These are phyloP conservation scores for Actinernus sp. DNA, from an alignment of 92 coral and sea anemone genomes.

Conservation along the genomic window DNA sequence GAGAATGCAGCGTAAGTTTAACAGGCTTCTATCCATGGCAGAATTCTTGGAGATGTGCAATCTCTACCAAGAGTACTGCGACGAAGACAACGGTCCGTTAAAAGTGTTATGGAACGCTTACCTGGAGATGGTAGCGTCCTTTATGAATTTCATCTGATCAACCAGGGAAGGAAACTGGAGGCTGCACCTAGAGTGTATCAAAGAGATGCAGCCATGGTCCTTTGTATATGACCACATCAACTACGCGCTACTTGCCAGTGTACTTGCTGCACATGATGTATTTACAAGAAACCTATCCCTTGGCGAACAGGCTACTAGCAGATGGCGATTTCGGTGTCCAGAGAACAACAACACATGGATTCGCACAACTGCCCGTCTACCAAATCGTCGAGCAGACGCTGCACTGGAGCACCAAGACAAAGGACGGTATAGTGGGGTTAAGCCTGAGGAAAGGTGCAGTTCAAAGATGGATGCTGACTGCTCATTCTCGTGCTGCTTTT, in stretches of 20 bases:
- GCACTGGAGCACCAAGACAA: slow-evolving; percentile 55
- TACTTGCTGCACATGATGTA: slow-evolving; percentile 48
- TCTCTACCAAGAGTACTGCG: slow-evolving; percentile 30
- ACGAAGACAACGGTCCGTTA: slow-evolving; percentile 59
- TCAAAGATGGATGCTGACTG: slow-evolving; percentile 58
- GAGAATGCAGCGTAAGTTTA: slow-evolving; percentile 28
- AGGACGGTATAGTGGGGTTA: slow-evolving; percentile 61
- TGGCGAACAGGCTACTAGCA: no score
- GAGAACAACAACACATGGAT: slow-evolving; percentile 29
- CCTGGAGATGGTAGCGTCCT: slow-evolving; percentile 52
- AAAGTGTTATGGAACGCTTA: slow-evolving; percentile 46
- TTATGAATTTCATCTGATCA: slow-evolving; percentile 44
- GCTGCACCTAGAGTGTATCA: slow-evolving; percentile 48
- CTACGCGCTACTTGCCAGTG: slow-evolving; percentile 63
- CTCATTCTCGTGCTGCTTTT: slow-evolving; percentile 44
- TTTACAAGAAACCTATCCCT: slow-evolving; percentile 63
- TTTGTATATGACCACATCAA: slow-evolving; percentile 69
- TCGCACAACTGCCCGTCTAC: slow-evolving; percentile 43
- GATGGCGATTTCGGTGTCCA: slow-evolving; percentile 67
- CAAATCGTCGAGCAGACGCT: slow-evolving; percentile 62
- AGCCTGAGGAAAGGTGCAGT: slow-evolving; percentile 51
- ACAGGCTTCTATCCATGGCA: slow-evolving; percentile 37
- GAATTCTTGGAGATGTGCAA: slow-evolving; percentile 27
- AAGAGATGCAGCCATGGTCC: slow-evolving; percentile 58
- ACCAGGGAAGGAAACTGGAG: slow-evolving; percentile 68